A percentile compares a stretch with the other conserved stretches of the same genome.
These are phyloP conservation scores for Halichondria panicea DNA, from an alignment of 37 sponge, comb jelly and placozoan species.

Conservation along the genomic window DNA sequence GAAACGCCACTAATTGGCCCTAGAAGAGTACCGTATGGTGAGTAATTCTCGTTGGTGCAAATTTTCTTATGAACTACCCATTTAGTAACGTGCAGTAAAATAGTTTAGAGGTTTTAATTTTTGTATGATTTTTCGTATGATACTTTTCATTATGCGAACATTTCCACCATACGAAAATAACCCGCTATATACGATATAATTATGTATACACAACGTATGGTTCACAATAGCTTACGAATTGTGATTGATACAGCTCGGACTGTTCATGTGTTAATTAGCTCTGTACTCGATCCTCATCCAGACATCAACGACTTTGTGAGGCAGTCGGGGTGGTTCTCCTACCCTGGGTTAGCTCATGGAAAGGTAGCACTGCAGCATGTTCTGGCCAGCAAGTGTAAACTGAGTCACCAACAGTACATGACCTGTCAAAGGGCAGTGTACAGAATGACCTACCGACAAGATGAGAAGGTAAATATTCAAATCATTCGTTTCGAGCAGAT, in stretches of 20 bases:
- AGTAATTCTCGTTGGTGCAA: background rate
- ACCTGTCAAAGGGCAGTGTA: constrained; percentile 48
- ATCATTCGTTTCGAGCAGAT: background rate
- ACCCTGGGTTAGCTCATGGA: constrained; percentile 53
- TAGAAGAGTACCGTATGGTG: background rate
- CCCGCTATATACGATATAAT: no score
- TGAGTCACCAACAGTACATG: constrained; percentile 43
- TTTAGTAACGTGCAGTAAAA: no score
- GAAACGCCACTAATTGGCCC: no score
- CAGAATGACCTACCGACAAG: constrained; percentile 32
- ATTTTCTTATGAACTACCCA: background rate
- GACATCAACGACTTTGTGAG: constrained; percentile 68
- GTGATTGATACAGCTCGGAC: no score
- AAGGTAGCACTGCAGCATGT: constrained; percentile 60
- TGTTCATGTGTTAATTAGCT: no score
- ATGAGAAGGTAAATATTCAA: constrained; percentile 52
- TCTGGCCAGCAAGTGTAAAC: constrained; percentile 56
- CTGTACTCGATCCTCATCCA: constrained; percentile 9
- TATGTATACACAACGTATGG: no score
- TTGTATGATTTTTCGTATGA: no score
- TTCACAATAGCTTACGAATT: no score
- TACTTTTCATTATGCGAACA: no score
- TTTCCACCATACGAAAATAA: no score
- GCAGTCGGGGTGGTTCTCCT: constrained; percentile 76
- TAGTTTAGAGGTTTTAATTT: no score